Percentiles rank a stretch among this genome's conserved stretches.
These are phyloP conservation scores for Drosophila bocki DNA, from an alignment of 1,140 invertebrate genomes.

Conservation along the genomic window DNA sequence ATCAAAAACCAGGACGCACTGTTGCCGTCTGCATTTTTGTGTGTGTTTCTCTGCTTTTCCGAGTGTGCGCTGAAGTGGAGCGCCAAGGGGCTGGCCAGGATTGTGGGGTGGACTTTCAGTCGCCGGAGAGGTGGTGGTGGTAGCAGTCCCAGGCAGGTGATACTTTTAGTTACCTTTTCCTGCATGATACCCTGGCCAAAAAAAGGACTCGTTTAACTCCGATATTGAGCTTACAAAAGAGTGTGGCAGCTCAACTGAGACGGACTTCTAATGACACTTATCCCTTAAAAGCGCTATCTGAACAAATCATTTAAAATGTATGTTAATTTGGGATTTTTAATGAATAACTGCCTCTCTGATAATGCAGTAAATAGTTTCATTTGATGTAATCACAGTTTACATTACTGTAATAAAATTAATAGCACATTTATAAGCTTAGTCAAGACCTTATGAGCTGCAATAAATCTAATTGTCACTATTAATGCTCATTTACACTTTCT, in stretches of 20 bases:
- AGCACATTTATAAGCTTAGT: no score
- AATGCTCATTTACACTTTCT: background rate
- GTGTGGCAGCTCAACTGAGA: constrained; percentile 7
- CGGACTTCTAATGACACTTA: constrained; percentile 3
- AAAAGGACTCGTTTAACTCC: constrained; percentile 35
- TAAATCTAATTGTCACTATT: constrained; percentile 1
- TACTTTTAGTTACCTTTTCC: constrained; percentile 61
- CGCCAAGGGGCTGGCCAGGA: constrained; percentile 29
- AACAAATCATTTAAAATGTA: background rate
- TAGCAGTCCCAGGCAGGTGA: constrained; percentile 59
- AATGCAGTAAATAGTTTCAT: background rate
- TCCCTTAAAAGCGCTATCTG: background rate
- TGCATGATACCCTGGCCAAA: constrained; percentile 20
- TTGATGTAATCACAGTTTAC: background rate
- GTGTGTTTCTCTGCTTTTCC: constrained; percentile 24
- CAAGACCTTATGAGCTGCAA: background rate
- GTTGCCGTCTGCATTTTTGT: constrained; percentile 22
- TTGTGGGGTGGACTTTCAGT: constrained; percentile 12
- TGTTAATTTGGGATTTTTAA: background rate
- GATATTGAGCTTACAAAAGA: constrained; percentile 33
- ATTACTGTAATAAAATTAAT: background rate
- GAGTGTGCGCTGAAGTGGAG: constrained; percentile 78
- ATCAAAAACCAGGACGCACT: constrained; percentile 55
- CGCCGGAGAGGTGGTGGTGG: constrained; percentile 27
- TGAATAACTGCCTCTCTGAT: background rate